Conservation (phyloP, 2,113 vertebrate genomes). For the Archocentrus centrarchus region DNA sequence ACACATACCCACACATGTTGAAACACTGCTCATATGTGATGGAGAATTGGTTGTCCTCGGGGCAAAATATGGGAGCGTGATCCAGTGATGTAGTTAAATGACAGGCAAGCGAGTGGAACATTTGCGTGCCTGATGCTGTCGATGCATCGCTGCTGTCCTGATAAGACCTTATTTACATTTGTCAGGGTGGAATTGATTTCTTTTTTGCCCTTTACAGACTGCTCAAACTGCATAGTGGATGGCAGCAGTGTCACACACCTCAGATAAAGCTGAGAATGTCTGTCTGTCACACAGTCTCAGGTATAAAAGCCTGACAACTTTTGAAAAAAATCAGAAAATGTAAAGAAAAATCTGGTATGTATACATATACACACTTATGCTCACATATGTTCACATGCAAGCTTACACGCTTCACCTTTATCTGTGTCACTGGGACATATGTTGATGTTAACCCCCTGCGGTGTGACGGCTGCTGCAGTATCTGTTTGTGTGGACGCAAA, state of each 20-base stretch:
- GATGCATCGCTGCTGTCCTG: slow-evolving; percentile 70
- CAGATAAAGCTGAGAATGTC: slow-evolving; percentile 49
- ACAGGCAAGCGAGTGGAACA: slow-evolving; percentile 82
- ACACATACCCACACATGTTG: slow-evolving; percentile 66
- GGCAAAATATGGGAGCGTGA: slow-evolving; percentile 73
- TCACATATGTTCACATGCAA: not conserved
- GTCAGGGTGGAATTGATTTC: slow-evolving; percentile 78
- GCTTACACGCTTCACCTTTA: slow-evolving; percentile 43
- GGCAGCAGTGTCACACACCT: slow-evolving; percentile 45
- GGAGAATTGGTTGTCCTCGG: slow-evolving; percentile 70
- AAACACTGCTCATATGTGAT: slow-evolving; percentile 54
- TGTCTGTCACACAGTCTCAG: slow-evolving; percentile 54
- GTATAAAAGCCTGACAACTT: slow-evolving; percentile 34
- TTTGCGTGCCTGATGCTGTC: slow-evolving; percentile 76
- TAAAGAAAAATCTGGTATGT: not conserved
- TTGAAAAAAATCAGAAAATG: not conserved
- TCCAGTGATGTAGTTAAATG: slow-evolving; percentile 78
- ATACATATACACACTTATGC: not conserved
- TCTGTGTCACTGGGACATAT: slow-evolving; percentile 67
- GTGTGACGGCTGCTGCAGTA: slow-evolving; percentile 37
- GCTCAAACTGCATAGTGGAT: slow-evolving; percentile 70
- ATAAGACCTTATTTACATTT: slow-evolving; percentile 82
- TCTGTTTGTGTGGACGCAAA: slow-evolving; percentile 49
- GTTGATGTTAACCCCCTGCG: slow-evolving; percentile 68
- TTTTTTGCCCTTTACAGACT: slow-evolving; percentile 80